Base-by-base conservation (phyloP, 1,140 invertebrate genomes). In the Conus ventricosus region DNA sequence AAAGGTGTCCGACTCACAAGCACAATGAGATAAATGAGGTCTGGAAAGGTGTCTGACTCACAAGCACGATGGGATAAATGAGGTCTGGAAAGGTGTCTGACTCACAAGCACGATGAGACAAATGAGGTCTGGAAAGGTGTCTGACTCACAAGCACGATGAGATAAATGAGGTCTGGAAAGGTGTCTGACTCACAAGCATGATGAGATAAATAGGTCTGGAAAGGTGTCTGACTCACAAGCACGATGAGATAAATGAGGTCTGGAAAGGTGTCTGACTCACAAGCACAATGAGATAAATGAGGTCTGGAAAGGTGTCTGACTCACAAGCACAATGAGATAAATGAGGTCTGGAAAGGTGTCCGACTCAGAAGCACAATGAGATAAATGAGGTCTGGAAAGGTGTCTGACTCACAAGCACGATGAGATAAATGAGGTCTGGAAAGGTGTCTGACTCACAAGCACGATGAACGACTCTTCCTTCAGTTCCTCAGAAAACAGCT, bases 381-480 rank as follows among this genome's bases (percentile, higher is more conserved):
- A 20, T 13, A 20, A 63, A 20, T 20, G 17, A 63, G 60, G 17
- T 63, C 39, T 39, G 39, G 39, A 39, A 20, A 20, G 11, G 67
- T 71, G 67, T 71, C 13, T 71, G 67, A 84, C 91, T 91, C 92
- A 94, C 94, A 80, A 95, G 84, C 60, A 63, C 4, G 60, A 63
- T 63, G 60, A 63, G 17, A 20, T 13, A 20, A 63, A 20, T 20
- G 17, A 63, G 60, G 17, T 63, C 39, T 39, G 39, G 39, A 39
- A 20, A 20, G 11, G 67, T 71, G 67, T 71, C 13, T 71, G 67
- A 84, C 91, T 91, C 92, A 94, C 94, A 80, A 95, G 84, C 75
- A 93, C 93, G 55, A 93, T 94, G 2, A 94, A 85, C 27, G 93
- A 92, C 81, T 95, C 94, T 67, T 95, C 94, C 89, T 93, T 91